Conservation (phyloP, 2,888 invertebrate genomes). For the Polyploca ridens region DNA sequence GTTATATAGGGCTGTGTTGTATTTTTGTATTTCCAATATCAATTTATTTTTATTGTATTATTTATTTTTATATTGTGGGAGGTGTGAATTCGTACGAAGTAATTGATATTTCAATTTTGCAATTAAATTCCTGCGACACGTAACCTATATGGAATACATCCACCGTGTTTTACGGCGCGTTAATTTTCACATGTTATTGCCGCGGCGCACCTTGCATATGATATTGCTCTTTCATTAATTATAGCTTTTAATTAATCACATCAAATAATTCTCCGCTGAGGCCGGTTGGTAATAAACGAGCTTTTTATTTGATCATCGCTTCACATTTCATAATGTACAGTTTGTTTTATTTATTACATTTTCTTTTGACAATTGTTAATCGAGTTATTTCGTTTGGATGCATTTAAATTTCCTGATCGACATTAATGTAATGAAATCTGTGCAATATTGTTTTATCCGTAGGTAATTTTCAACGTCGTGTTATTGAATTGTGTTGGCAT, state of each 20-base stretch:
- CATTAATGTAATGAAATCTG: constrained; percentile 27
- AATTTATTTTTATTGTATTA: too few species aligned
- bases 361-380: constrained; percentile 27
- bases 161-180: constrained; percentile 24
- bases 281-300: constrained; percentile 49
- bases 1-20: not conserved
- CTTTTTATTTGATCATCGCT: constrained; percentile 57
- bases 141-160: constrained; percentile 26
- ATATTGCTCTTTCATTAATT: constrained; percentile 68
- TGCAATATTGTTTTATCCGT: not conserved
- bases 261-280: constrained; percentile 58
- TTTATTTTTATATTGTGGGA: too few species aligned
- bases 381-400: constrained; percentile 25
- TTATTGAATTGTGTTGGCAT: constrained; percentile 1
- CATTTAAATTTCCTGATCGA: constrained; percentile 20
- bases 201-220: constrained; percentile 41
- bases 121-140: constrained; percentile 33
- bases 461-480: not conserved
- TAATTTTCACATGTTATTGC: constrained; percentile 30
- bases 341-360: constrained; percentile 29
- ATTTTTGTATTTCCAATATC: too few species aligned
- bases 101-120: constrained; percentile 13
- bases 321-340: constrained; percentile 34
- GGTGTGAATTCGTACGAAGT: constrained; percentile 17
- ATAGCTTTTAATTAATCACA: constrained; percentile 69